Base-by-base conservation (phyloP, 92 coral and sea anemone genomes). In the Diadumene lineata region DNA sequence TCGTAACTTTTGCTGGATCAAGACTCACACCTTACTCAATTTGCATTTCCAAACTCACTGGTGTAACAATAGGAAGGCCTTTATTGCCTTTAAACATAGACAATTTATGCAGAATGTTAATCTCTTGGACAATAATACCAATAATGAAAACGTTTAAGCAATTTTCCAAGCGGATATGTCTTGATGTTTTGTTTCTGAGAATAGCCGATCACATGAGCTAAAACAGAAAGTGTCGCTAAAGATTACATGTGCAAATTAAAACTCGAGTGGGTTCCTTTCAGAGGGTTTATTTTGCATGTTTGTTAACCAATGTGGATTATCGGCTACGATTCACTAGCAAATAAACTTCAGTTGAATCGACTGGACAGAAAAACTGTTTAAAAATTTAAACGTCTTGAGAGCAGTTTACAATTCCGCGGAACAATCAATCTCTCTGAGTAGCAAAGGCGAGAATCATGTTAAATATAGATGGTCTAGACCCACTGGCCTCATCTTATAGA, bases 1-100 rank as follows among this genome's bases (percentile, higher is more conserved):
- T 28, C 38, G 34, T 31, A 62, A 62, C 68, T 62, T 60, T 62
- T 21, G 32, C 28, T 46, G 43, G 73, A 43, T 30, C 32, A 43
- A 56, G 18, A 11, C 46, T 68, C 73, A 68, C 73, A 68, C 73
- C 73, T 68, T 11, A 15, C 2, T 7, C 18, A 50, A 68, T 68
- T 68, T 68, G 56, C 55, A 68, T 68, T 68, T 68, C 73, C 55
- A 68, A 68, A 68, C 25, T 68, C 56, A 3, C 68, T 62, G 25
- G 23, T 1, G 31, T 7, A 28, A 62, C 68, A 62, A 62, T 62
- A 25, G 68, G 43, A 3, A 27, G 31, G 27, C n/a, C 68, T 62
- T 62, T 62, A 62, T 62, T 62, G 68, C 43, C 68, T 31, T 9
- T 28, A 62, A 62, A 62, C 3, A 26, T 62, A 19, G 38, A 3